Percentiles rank a stretch among this genome's conserved stretches.
Conservation (phyloP, 2,888 invertebrate species). For the Pollenia amentaria region DNA sequence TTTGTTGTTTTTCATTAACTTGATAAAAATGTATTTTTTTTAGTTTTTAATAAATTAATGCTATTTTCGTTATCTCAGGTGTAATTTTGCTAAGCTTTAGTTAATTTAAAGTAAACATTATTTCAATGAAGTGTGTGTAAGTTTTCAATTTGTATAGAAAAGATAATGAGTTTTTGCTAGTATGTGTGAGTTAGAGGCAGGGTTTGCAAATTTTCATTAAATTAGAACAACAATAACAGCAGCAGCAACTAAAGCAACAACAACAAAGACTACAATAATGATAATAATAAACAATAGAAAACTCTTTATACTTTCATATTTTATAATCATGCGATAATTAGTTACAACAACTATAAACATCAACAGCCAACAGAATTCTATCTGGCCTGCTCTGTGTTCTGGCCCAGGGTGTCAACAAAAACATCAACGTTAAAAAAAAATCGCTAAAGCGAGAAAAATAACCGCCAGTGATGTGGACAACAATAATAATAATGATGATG, state of each 20-base stretch:
- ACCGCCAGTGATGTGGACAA: conserved; percentile 47
- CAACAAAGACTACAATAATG: not conserved
- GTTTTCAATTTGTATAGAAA: not conserved
- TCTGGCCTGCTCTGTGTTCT: not conserved
- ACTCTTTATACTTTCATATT: conserved; percentile 67
- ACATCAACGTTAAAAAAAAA: conserved; percentile 56
- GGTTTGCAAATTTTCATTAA: conserved; percentile 49
- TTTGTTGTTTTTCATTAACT: not conserved
- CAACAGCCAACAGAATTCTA: too few relatives aligned
- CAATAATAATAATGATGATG: not conserved
- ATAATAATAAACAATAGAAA: conserved; percentile 65
- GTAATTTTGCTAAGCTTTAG: not conserved
- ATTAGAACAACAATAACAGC: conserved; percentile 62
- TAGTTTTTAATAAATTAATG: not conserved
- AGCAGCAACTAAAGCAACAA: too few relatives aligned
- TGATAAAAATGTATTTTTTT: not conserved
- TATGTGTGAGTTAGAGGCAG: not conserved
- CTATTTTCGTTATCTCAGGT: conserved; percentile 11
- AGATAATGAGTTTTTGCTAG: not conserved
- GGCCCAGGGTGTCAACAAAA: conserved; percentile 67
- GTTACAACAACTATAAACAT: conserved; percentile 32
- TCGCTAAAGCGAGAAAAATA: conserved; percentile 50
- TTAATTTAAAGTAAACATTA: conserved; percentile 27
- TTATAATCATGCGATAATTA: conserved; percentile 68
- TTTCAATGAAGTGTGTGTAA: not conserved